A percentile compares a stretch with the other conserved stretches of the same genome.
These are phyloP conservation scores for Metopia argyrocephala DNA, from an alignment of 2,888 invertebrate genomes.

Conservation along the genomic window DNA sequence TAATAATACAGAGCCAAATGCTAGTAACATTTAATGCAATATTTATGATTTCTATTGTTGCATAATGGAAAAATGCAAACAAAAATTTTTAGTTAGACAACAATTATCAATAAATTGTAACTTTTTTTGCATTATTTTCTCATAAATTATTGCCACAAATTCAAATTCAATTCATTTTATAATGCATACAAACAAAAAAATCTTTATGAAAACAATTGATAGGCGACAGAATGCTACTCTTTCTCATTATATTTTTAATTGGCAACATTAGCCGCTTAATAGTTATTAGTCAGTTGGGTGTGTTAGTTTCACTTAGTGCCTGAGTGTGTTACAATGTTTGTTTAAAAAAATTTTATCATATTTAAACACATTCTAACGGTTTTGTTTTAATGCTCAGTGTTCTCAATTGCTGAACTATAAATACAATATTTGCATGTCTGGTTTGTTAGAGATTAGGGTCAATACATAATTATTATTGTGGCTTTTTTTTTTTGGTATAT, in stretches of 20 bases:
- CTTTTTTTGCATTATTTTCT: slow-evolving; percentile 43
- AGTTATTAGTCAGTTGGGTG: too few relatives aligned
- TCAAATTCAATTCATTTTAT: slow-evolving; percentile 51
- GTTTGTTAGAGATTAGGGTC: slow-evolving; percentile 36
- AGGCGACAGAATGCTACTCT: neutral
- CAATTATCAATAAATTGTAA: slow-evolving; percentile 63
- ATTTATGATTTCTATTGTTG: slow-evolving; percentile 9
- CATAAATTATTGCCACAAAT: slow-evolving; percentile 58
- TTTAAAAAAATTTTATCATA: slow-evolving; percentile 55
- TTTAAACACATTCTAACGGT: slow-evolving; percentile 57
- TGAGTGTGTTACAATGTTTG: neutral
- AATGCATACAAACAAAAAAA: slow-evolving; percentile 21
- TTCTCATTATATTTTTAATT: neutral
- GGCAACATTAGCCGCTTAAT: neutral
- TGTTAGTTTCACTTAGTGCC: slow-evolving; percentile 13
- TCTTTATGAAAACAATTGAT: too few relatives aligned
- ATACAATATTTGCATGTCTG: slow-evolving; percentile 7
- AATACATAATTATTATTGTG: neutral
- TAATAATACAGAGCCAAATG: slow-evolving; percentile 15
- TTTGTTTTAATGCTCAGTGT: slow-evolving; percentile 21
- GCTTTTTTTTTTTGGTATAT: neutral
- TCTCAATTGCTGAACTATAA: neutral
- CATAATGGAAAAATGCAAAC: neutral
- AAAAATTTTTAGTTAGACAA: slow-evolving; percentile 43
- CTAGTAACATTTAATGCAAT: slow-evolving; percentile 23